Evolutionary conservation across 2,888 invertebrate genomes (phyloP).

Genomic region (Dryomyza anilis): DNA sequence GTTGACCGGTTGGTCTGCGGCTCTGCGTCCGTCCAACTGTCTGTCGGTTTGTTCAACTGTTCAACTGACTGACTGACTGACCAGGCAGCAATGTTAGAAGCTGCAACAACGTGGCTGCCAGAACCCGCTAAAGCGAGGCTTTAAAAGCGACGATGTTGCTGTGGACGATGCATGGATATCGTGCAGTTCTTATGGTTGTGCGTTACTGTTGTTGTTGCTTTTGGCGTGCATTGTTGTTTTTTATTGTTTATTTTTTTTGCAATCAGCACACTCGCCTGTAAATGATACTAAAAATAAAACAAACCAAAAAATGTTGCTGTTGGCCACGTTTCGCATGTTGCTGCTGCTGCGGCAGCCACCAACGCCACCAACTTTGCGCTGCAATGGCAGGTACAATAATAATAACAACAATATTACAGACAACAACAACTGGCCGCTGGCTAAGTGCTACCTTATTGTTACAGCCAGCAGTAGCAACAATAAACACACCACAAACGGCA

Average conservation of each 20-base stretch:
- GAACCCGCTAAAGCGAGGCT: too few relatives aligned
- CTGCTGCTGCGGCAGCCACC: background rate
- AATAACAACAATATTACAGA: constrained; percentile 12
- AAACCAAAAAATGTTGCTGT: background rate
- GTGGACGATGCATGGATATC: too few relatives aligned
- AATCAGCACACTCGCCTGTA: constrained; percentile 26
- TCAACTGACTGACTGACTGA: background rate
- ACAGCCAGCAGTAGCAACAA: background rate
- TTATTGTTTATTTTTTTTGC: constrained; percentile 19
- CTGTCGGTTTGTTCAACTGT: background rate
- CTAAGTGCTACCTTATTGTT: constrained; percentile 28
- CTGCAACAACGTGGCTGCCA: background rate
- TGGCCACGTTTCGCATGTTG: too few relatives aligned
- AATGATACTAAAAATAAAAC: background rate
- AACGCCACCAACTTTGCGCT: background rate
- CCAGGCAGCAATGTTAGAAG: constrained; percentile 10
- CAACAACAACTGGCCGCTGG: constrained; percentile 23
- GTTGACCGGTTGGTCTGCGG: constrained; percentile 44
- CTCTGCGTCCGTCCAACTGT: background rate
- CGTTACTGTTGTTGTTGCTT: constrained; percentile 5
- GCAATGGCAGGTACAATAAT: constrained; percentile 18
- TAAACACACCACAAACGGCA: too few relatives aligned
- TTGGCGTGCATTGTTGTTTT: background rate
- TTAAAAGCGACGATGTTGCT: too few relatives aligned
- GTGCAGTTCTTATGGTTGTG: background rate